These are phyloP conservation scores for Epinephelus cyanopodus DNA, from an alignment of 2,113 vertebrate genomes.

Conservation along the genomic window DNA sequence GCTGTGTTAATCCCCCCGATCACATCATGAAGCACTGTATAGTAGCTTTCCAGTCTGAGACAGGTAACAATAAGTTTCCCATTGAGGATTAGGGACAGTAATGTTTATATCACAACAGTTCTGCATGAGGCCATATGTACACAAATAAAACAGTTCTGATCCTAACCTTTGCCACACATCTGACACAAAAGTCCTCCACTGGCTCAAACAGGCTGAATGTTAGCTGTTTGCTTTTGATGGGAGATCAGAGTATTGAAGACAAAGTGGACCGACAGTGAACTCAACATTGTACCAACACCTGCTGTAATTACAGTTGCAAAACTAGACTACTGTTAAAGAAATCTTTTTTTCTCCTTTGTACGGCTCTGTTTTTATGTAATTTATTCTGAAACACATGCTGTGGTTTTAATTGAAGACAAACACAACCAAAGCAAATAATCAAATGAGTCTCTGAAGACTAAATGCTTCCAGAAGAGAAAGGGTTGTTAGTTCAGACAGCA, in stretches of 20 bases:
- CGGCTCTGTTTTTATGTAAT: not conserved
- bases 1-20: conserved; percentile 19
- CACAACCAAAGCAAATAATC: conserved; percentile 10
- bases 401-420: conserved; percentile 12
- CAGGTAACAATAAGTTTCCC: not conserved
- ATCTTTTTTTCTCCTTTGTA: not conserved
- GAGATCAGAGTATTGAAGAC: not conserved
- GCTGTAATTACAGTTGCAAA: not conserved
- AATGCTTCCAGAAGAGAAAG: conserved; percentile 8
- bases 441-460: not conserved
- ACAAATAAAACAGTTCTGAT: conserved; percentile 6
- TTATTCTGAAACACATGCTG: conserved; percentile 32
- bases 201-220: not conserved
- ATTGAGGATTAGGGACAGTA: not conserved
- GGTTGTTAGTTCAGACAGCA: not conserved
- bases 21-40: conserved; percentile 1
- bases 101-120: not conserved
- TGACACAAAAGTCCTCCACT: not conserved
- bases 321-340: not conserved
- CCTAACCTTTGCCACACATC: not conserved
- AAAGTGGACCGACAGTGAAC: not conserved
- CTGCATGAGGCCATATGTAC: not conserved
- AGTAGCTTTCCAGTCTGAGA: conserved; percentile 3
- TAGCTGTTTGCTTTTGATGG: conserved; percentile 4
- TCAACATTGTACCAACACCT: conserved; percentile 5